Conservation (phyloP, 2,888 invertebrate species). For the Scaptodrosophila latifasciaeformis region DNA sequence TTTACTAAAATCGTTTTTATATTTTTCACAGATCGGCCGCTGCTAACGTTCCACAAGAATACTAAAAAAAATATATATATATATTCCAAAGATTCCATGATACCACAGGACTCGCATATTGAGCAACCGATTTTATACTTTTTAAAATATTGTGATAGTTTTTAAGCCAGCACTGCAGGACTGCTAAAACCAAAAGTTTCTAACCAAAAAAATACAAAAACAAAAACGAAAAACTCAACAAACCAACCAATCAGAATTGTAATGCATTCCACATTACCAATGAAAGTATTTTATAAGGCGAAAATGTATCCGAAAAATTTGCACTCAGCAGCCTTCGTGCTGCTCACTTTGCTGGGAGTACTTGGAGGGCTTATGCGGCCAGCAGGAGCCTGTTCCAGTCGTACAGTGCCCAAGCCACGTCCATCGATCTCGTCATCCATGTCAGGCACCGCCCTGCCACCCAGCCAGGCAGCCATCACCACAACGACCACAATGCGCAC, state of each 20-base stretch:
- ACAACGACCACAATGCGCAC: slow-evolving; percentile 75
- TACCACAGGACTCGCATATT: background rate
- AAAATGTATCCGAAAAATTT: slow-evolving; percentile 6
- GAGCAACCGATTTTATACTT: background rate
- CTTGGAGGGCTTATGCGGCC: no score
- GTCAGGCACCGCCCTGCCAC: slow-evolving; percentile 53
- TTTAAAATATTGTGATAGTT: slow-evolving; percentile 24
- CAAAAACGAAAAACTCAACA: slow-evolving; percentile 33
- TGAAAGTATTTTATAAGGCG: slow-evolving; percentile 1
- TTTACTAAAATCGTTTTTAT: slow-evolving; percentile 15
- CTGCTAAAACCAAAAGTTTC: slow-evolving; percentile 18
- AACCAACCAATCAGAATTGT: slow-evolving; percentile 32
- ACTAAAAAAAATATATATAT: background rate
- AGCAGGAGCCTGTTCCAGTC: slow-evolving; percentile 75
- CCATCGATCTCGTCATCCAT: slow-evolving; percentile 76
- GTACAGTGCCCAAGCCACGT: slow-evolving; percentile 84
- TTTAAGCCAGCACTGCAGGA: no score
- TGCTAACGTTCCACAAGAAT: slow-evolving; percentile 29
- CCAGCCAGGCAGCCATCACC: slow-evolving; percentile 37
- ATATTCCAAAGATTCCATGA: slow-evolving; percentile 3
- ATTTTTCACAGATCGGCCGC: slow-evolving; percentile 50
- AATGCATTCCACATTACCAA: slow-evolving; percentile 53
- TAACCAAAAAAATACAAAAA: slow-evolving; percentile 15
- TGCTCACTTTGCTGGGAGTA: no score
- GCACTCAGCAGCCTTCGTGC: no score